Base-by-base conservation (phyloP, 2,888 invertebrate genomes). In the Dryomyza anilis region DNA sequence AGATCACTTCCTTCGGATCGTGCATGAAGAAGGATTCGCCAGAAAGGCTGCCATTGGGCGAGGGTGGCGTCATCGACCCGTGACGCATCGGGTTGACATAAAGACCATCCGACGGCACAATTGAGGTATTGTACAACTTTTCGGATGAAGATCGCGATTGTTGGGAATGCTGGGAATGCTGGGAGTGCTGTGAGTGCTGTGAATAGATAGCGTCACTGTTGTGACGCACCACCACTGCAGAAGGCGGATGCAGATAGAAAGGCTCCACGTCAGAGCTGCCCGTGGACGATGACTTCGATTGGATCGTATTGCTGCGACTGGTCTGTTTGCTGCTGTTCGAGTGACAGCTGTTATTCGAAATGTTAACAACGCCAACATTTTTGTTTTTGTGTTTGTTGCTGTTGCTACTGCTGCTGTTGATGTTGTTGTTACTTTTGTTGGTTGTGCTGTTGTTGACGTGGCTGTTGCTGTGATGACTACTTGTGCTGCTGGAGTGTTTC, bases 11-110 rank as follows among this genome's bases (percentile, higher is more conserved):
- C 65, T 92, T 90, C 0, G 91, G 91, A 76, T 91, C 91, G 84
- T 95, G 95, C 59, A 95, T 86, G 80, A 93, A 95, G 85, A 95
- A 95, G 6, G 91, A 89, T 74, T 90, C 89, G n/a, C 86, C 86
- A 8, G 83, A 83, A 60, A 85, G 81, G 75, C 87, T 86, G 68
- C 86, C 88, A 55, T 85, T 87, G 59, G 86, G 86, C 83, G 78
- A 87, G 39, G 83, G 79, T 78, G 83, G 87, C 81, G 82, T 86
- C 82, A 73, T 84, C 83, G 87, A 83, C 0, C 77, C 77, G 43
- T 76, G 77, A 43, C 86, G 82, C 92, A 94, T 93, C 0, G 94
- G 93, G 80, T 93, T 94, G 67, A 94, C 89, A 78, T 94, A 94
- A 46, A 94, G 86, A 0, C 94, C 94, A 74, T 94, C 93, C 10